Conservation (phyloP, 2,888 invertebrate species). For the Agriopis marginaria region DNA sequence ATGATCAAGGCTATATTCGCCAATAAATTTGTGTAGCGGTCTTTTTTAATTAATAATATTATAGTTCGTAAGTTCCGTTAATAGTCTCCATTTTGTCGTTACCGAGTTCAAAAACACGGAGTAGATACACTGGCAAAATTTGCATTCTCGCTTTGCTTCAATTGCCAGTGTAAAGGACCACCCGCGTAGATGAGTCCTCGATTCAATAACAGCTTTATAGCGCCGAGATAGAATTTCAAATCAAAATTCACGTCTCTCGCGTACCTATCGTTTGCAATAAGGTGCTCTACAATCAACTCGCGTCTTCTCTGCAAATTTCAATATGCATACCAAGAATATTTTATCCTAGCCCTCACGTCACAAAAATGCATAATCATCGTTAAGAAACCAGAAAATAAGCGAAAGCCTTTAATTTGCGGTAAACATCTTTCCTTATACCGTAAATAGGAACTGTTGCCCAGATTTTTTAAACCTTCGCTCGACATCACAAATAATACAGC, state of each 20-base stretch:
- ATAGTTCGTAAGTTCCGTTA: constrained; percentile 58
- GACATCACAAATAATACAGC: constrained; percentile 75
- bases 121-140: constrained; percentile 78
- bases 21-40: constrained; percentile 44
- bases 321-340: constrained; percentile 65
- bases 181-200: constrained; percentile 75
- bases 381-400: constrained; percentile 60
- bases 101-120: constrained; percentile 68
- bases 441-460: constrained; percentile 56
- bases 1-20: constrained; percentile 49
- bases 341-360: constrained; percentile 51
- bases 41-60: constrained; percentile 54
- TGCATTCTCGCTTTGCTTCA: constrained; percentile 81
- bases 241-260: constrained; percentile 56
- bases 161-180: constrained; percentile 79
- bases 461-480: constrained; percentile 67
- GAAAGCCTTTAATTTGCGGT: constrained; percentile 59
- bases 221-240: constrained; percentile 69
- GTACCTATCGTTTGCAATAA: constrained; percentile 71
- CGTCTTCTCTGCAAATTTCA: constrained; percentile 69
- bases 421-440: constrained; percentile 53
- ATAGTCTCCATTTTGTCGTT: constrained; percentile 62
- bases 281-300: constrained; percentile 72
- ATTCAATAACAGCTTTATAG: constrained; percentile 79
- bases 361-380: constrained; percentile 56